Evolutionary conservation across 2,113 vertebrate species (phyloP).

Genomic region (Stercorarius parasiticus): DNA sequence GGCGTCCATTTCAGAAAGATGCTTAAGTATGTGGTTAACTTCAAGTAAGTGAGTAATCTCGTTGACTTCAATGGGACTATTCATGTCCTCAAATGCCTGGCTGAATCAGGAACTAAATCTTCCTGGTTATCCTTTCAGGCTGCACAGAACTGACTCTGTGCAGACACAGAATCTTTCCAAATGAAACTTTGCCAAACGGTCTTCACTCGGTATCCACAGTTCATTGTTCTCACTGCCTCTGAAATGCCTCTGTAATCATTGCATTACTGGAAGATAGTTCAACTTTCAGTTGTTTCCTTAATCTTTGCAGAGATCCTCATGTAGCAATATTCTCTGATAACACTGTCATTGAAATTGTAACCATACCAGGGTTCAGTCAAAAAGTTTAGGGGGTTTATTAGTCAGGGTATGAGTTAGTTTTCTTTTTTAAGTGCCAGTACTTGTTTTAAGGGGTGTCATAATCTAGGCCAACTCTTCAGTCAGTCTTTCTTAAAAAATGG

Average conservation of each 20-base stretch:
- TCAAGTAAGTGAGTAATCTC: slow-evolving; percentile 19
- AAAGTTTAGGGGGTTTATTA: background rate
- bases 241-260: background rate
- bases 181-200: background rate
- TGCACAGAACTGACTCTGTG: background rate
- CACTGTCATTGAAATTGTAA: slow-evolving; percentile 24
- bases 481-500: background rate
- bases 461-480: background rate
- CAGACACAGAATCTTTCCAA: background rate
- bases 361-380: background rate
- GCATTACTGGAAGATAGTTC: background rate
- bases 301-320: background rate
- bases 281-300: background rate
- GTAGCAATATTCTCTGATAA: background rate
- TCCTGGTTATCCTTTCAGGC: slow-evolving; percentile 2
- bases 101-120: slow-evolving; percentile 2
- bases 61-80: background rate
- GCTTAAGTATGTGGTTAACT: background rate
- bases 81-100: slow-evolving; percentile 26
- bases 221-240: background rate
- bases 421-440: slow-evolving; percentile 32
- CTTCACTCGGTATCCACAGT: background rate
- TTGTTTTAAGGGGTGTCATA: slow-evolving; percentile 44
- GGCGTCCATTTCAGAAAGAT: background rate
- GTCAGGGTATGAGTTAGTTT: slow-evolving; percentile 8